Conservation (phyloP, 2,797 vertebrate species). For the Pseudochirops cupreus region DNA sequence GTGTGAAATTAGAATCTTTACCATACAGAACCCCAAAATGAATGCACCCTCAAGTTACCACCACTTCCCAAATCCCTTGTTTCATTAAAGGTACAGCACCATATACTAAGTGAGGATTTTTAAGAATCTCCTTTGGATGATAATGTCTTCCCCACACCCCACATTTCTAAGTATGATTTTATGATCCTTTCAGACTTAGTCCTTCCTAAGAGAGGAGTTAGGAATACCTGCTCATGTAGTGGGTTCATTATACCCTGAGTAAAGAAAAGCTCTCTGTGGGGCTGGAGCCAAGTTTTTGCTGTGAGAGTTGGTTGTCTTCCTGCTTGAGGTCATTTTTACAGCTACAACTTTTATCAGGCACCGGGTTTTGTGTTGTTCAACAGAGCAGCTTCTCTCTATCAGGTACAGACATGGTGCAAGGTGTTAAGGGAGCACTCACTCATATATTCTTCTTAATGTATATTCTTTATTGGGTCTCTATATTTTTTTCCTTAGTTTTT, state of each 20-base stretch:
- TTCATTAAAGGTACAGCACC: neutral
- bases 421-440: neutral
- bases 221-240: neutral
- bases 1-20: neutral
- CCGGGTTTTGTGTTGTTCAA: neutral
- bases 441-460: neutral
- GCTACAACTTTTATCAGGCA: neutral
- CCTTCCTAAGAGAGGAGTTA: neutral
- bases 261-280: neutral
- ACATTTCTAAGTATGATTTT: neutral
- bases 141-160: neutral
- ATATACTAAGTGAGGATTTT: neutral
- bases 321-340: neutral
- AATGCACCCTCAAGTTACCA: neutral
- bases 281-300: neutral
- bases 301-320: neutral
- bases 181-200: neutral
- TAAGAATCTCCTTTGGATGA: neutral
- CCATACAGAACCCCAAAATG: neutral
- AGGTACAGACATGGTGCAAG: neutral
- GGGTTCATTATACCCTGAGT: neutral
- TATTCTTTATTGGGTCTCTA: slow-evolving; percentile 6
- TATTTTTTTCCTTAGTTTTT: neutral
- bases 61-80: neutral
- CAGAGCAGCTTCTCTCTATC: neutral